These are phyloP conservation scores for Leucoraja ocellata DNA, from an alignment of 2,797 vertebrate genomes.

Conservation along the genomic window DNA sequence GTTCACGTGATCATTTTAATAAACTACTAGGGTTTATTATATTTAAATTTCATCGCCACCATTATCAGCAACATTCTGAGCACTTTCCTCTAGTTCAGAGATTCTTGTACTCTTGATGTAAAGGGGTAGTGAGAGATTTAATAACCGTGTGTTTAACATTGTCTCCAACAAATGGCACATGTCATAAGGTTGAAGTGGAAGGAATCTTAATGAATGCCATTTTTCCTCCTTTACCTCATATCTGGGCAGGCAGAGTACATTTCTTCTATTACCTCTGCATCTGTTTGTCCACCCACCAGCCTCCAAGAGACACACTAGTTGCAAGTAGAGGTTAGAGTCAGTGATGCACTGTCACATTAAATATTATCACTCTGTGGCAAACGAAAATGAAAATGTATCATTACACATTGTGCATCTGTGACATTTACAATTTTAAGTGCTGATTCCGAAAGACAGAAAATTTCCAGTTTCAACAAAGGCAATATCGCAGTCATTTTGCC, in stretches of 20 bases:
- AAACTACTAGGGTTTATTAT: constrained; percentile 62
- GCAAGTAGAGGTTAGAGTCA: background rate
- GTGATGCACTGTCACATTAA: background rate
- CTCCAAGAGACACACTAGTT: too few species aligned
- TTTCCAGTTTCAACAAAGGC: background rate
- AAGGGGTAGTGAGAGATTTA: background rate
- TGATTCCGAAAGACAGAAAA: background rate
- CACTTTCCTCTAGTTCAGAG: background rate
- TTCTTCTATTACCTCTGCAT: too few species aligned
- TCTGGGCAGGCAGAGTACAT: background rate
- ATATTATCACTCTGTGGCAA: background rate
- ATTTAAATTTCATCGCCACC: background rate
- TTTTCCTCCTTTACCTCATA: background rate
- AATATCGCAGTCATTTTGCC: background rate
- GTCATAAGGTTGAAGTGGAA: background rate
- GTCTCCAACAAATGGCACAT: background rate
- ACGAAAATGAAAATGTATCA: background rate
- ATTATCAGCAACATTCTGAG: background rate
- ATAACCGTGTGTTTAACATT: background rate
- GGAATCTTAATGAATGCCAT: background rate
- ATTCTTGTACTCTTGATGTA: background rate
- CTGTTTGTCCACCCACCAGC: background rate
- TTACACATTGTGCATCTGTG: background rate
- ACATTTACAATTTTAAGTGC: constrained; percentile 10
- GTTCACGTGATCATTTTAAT: background rate